phyloP scores from a whole-genome alignment of 2,797 vertebrate species.

The Enteromius mattozi region DNA sequence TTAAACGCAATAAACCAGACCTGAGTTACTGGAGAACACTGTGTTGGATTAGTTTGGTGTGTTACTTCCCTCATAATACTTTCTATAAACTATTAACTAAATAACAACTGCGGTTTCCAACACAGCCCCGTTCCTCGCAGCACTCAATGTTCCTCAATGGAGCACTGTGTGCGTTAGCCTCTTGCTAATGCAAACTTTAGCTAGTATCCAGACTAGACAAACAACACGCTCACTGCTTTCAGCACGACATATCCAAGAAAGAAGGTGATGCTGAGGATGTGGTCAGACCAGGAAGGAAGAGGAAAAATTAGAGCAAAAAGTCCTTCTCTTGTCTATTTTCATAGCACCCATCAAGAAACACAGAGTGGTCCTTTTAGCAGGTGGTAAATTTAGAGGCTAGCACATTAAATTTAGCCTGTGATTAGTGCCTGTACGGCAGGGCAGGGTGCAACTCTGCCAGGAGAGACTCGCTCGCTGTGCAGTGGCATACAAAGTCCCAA shows the following conservation, averaged over 20 bases:
- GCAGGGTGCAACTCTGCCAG: slow-evolving; percentile 60
- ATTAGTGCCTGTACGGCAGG: slow-evolving; percentile 66
- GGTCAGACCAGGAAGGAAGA: slow-evolving; percentile 43
- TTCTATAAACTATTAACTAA: slow-evolving; percentile 44
- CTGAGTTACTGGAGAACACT: slow-evolving; percentile 35
- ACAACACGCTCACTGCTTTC: slow-evolving; percentile 61
- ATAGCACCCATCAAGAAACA: slow-evolving; percentile 65
- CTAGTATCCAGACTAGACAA: slow-evolving; percentile 60
- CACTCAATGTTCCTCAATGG: slow-evolving; percentile 56
- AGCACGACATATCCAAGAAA: slow-evolving; percentile 59
- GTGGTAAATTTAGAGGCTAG: slow-evolving; percentile 67
- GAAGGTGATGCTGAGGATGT: slow-evolving; percentile 64
- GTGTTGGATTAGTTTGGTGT: slow-evolving; percentile 34
- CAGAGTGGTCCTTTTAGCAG: slow-evolving; percentile 70
- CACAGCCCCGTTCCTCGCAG: slow-evolving; percentile 41
- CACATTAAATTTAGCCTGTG: slow-evolving; percentile 71
- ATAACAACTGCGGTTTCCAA: slow-evolving; percentile 44
- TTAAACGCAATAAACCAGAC: slow-evolving; percentile 46
- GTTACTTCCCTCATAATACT: slow-evolving; percentile 35
- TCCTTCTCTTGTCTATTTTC: slow-evolving; percentile 58
- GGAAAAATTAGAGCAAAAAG: slow-evolving; percentile 41
- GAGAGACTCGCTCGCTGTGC: slow-evolving; percentile 55
- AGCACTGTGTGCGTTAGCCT: slow-evolving; percentile 58
- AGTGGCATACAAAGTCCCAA: slow-evolving; percentile 52
- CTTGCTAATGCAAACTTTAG: slow-evolving; percentile 65